Evolutionary conservation across 2,888 invertebrate species (phyloP).

Genomic region (Aspidiotus destructor): DNA sequence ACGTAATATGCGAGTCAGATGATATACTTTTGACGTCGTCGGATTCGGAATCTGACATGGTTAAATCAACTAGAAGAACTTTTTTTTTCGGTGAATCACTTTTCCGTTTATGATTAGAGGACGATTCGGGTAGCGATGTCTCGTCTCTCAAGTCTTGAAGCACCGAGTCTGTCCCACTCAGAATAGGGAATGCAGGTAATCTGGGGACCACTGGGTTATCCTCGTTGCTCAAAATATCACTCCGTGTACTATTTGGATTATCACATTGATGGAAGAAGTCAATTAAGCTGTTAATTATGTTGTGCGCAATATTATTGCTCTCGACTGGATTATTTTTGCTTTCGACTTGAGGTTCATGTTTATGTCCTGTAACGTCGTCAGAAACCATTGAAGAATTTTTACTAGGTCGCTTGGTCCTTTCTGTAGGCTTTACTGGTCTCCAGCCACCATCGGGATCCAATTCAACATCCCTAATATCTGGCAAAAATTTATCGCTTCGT

Average conservation of each 20-base stretch:
- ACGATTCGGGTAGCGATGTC: neutral
- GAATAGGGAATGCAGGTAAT: neutral
- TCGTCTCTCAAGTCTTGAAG: neutral
- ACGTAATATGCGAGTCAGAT: neutral
- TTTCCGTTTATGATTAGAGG: neutral
- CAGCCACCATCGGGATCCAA: conserved; percentile 20
- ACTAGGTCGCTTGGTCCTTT: conserved; percentile 1
- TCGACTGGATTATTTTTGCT: conserved; percentile 1
- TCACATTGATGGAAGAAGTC: neutral
- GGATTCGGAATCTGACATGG: conserved; percentile 22
- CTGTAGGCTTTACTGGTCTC: neutral
- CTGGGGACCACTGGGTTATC: too few species aligned
- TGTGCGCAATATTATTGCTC: neutral
- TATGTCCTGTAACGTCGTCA: too few species aligned
- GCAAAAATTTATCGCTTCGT: conserved; percentile 11
- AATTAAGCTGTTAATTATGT: neutral
- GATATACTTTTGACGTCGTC: conserved; percentile 2
- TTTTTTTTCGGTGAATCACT: conserved; percentile 6
- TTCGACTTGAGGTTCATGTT: too few species aligned
- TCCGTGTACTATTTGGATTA: neutral
- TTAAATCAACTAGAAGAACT: conserved; percentile 21
- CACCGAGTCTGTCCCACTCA: neutral
- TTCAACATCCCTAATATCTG: conserved; percentile 14
- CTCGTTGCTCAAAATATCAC: neutral
- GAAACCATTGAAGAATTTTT: neutral